Evolutionary conservation across 2,888 invertebrate species (phyloP).

Genomic region (Helleia helle): DNA sequence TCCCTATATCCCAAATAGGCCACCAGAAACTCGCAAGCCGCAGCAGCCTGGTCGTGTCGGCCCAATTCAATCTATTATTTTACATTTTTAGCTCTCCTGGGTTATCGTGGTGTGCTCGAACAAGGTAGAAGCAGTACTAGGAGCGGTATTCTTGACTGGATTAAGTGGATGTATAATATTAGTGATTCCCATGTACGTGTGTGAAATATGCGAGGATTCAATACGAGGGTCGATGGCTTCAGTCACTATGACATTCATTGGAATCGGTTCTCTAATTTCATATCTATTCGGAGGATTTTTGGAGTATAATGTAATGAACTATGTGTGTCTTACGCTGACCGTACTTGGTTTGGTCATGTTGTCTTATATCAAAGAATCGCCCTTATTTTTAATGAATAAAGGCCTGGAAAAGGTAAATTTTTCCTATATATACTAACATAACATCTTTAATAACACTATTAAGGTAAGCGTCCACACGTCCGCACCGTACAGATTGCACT

Average conservation of each 20-base stretch:
- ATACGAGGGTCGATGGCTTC: slow-evolving; percentile 47
- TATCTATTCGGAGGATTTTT: slow-evolving; percentile 43
- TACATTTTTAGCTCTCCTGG: slow-evolving; percentile 44
- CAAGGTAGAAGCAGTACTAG: slow-evolving; percentile 37
- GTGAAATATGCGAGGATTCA: slow-evolving; percentile 48
- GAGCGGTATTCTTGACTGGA: slow-evolving; percentile 41
- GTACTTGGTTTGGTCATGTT: slow-evolving; percentile 28
- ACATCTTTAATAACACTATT: too few relatives aligned
- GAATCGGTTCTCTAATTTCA: slow-evolving; percentile 42
- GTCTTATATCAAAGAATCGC: slow-evolving; percentile 39
- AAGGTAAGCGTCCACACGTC: too few relatives aligned
- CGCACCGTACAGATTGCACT: too few relatives aligned
- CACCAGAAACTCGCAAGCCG: too few relatives aligned
- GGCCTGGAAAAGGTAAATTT: slow-evolving; percentile 41
- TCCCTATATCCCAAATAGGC: too few relatives aligned
- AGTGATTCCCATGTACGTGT: slow-evolving; percentile 37
- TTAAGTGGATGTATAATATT: slow-evolving; percentile 34
- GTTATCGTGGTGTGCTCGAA: slow-evolving; percentile 28
- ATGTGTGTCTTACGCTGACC: slow-evolving; percentile 31
- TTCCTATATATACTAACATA: too few relatives aligned
- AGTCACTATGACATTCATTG: slow-evolving; percentile 36
- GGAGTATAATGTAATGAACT: slow-evolving; percentile 37
- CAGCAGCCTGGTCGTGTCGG: too few relatives aligned
- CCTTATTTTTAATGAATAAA: slow-evolving; percentile 40
- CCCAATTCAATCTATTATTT: too few relatives aligned